These are phyloP conservation scores for Molanna angustata DNA, from an alignment of 2,888 invertebrate genomes.

Conservation along the genomic window DNA sequence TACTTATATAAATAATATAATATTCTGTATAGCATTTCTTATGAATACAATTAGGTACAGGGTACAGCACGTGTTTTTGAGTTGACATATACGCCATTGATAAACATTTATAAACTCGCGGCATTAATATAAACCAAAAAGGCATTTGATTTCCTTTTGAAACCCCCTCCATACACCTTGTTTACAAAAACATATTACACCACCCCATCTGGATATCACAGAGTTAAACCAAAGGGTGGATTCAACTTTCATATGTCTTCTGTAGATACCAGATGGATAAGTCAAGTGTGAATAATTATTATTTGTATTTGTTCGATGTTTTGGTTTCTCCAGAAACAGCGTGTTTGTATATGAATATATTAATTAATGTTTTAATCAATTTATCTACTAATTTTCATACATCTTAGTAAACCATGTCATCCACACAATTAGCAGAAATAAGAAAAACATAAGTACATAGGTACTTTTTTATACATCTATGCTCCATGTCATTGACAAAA, in stretches of 20 bases:
- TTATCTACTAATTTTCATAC: too few relatives aligned
- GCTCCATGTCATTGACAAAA: too few relatives aligned
- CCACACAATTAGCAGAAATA: neutral
- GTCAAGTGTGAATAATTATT: constrained; percentile 5
- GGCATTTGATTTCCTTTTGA: constrained; percentile 26
- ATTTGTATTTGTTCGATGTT: neutral
- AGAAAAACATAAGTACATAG: too few relatives aligned
- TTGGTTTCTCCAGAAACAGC: too few relatives aligned
- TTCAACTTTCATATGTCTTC: constrained; percentile 21
- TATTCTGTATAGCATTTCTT: too few relatives aligned
- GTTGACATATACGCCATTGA: neutral
- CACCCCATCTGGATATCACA: constrained; percentile 24
- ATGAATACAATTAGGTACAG: too few relatives aligned
- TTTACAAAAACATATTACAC: constrained; percentile 28
- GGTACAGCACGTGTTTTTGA: too few relatives aligned
- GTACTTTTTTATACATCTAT: too few relatives aligned
- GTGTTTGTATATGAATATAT: neutral
- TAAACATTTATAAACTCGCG: constrained; percentile 7
- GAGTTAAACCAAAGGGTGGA: constrained; percentile 17
- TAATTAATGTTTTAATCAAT: neutral
- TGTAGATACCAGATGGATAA: constrained; percentile 1
- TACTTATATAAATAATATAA: too few relatives aligned
- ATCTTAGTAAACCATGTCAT: too few relatives aligned
- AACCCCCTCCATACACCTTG: constrained; percentile 10
- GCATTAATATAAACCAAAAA: constrained; percentile 26